Percentiles rank a stretch among this genome's conserved stretches.
Evolutionary conservation across 2,888 invertebrate species (phyloP).

Genomic region (Tachina fera): DNA sequence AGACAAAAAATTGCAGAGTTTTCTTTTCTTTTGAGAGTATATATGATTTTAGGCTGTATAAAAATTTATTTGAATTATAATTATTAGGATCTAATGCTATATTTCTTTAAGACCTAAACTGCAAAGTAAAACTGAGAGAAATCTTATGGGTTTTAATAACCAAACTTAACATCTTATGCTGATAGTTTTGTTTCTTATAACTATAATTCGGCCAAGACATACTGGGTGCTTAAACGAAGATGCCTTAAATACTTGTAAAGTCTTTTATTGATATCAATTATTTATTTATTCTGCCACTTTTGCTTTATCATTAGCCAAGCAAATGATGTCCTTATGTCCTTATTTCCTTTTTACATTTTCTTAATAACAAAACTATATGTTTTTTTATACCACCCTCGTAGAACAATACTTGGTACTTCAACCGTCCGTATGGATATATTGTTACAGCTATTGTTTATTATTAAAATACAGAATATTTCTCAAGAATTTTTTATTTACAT

Average conservation of each 20-base stretch:
- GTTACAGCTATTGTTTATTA: not conserved
- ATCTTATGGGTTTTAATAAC: too few species aligned
- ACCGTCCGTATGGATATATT: not conserved
- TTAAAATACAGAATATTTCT: conserved; percentile 16
- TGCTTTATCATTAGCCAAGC: too few species aligned
- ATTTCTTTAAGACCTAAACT: not conserved
- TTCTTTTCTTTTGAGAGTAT: not conserved
- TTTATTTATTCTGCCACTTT: too few species aligned
- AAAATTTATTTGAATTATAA: not conserved
- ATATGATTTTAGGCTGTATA: not conserved
- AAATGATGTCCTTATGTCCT: too few species aligned
- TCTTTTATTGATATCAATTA: too few species aligned
- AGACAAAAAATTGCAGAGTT: not conserved
- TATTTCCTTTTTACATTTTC: too few species aligned
- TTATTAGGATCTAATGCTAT: not conserved
- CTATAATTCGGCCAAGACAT: too few species aligned
- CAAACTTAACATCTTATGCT: too few species aligned
- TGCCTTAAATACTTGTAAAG: too few species aligned
- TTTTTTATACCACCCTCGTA: not conserved
- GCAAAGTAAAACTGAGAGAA: not conserved
- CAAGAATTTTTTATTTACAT: conserved; percentile 6
- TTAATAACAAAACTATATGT: not conserved
- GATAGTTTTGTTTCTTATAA: too few species aligned
- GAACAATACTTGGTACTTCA: rapidly evolving
- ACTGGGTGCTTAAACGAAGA: too few species aligned